These are phyloP conservation scores for Perodicticus potto DNA, from an alignment of 2,797 vertebrate genomes.

Conservation along the genomic window DNA sequence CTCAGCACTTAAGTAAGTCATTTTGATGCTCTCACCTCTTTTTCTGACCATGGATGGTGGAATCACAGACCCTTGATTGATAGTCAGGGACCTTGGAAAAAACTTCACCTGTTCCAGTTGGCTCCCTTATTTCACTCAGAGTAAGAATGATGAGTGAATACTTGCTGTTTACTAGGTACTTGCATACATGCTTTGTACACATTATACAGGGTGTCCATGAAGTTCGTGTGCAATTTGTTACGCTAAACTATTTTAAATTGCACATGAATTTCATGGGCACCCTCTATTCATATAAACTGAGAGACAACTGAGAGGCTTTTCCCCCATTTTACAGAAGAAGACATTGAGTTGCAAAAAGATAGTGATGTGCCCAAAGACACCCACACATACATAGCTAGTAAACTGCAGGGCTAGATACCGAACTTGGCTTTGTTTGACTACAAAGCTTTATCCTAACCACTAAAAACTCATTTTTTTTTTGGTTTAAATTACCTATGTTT, in stretches of 20 bases:
- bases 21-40: slow-evolving; percentile 22
- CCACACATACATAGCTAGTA: neutral
- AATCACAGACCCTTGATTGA: neutral
- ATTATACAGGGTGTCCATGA: neutral
- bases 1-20: neutral
- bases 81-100: slow-evolving; percentile 25
- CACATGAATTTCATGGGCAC: too few relatives aligned
- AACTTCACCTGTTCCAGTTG: neutral
- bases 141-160: neutral
- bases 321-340: neutral
- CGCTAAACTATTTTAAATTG: too few relatives aligned
- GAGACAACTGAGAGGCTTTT: neutral
- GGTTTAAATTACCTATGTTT: neutral
- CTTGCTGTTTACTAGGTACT: neutral
- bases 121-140: neutral
- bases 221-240: too few relatives aligned
- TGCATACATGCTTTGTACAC: neutral
- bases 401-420: neutral
- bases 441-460: slow-evolving; percentile 13
- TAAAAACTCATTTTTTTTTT: too few relatives aligned
- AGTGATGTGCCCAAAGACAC: neutral
- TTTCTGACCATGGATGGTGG: slow-evolving; percentile 14
- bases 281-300: neutral
- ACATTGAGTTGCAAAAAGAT: neutral
- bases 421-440: neutral